A percentile compares a stretch with the other conserved stretches of the same genome.
phyloP scores from a whole-genome alignment of 2,113 vertebrate genomes.

The Pelodiscus sinensis region DNA sequence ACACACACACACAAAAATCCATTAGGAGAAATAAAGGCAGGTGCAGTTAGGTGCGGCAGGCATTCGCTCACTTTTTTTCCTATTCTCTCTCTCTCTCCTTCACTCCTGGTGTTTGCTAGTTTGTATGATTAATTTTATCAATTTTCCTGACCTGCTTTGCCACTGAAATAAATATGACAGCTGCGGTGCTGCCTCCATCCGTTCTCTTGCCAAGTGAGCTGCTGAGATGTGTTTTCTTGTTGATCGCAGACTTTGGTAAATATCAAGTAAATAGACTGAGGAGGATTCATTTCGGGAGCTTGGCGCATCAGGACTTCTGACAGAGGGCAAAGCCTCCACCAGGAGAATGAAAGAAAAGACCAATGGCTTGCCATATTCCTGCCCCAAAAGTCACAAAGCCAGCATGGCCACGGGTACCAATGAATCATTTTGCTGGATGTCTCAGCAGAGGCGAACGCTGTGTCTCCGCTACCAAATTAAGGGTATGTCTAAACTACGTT shows the following conservation, averaged over 20 bases:
- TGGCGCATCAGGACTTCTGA: conserved; percentile 71
- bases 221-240: conserved; percentile 80
- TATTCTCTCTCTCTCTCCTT: conserved; percentile 69
- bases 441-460: background rate
- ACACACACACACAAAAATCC: conserved; percentile 53
- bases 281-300: conserved; percentile 74
- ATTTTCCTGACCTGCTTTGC: conserved; percentile 86
- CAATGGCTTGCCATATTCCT: conserved; percentile 1
- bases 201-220: conserved; percentile 80
- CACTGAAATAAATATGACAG: conserved; percentile 83
- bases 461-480: background rate
- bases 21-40: conserved; percentile 80
- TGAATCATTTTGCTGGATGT: conserved; percentile 10
- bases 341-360: conserved; percentile 32
- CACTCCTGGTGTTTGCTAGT: conserved; percentile 80
- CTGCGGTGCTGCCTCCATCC: conserved; percentile 78
- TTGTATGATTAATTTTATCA: conserved; percentile 86
- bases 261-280: conserved; percentile 79
- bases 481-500: too few relatives aligned
- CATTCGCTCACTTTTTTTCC: conserved; percentile 72
- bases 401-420: fast-evolving
- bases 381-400: conserved; percentile 33
- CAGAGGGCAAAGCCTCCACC: conserved; percentile 41
- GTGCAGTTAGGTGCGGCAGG: conserved; percentile 72
- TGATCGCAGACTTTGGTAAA: conserved; percentile 78